phyloP scores from a whole-genome alignment of 2,113 vertebrate genomes.

The Procapra przewalskii region DNA sequence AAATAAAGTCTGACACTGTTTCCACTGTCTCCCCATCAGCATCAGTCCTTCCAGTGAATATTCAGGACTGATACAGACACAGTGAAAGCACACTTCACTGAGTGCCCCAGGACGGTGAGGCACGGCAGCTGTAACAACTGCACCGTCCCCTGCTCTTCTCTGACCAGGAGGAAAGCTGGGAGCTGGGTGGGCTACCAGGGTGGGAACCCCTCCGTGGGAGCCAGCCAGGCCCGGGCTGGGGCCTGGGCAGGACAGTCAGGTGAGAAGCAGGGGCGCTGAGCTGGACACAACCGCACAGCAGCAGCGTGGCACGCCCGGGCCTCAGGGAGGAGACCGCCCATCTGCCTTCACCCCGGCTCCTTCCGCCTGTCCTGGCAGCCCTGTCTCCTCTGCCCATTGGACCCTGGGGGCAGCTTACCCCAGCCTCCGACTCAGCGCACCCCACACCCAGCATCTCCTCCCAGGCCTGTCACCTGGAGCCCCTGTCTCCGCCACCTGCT shows the following conservation, averaged over 20 bases:
- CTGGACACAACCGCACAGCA: rapidly evolving
- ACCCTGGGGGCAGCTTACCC: neutral
- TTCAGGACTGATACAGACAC: neutral
- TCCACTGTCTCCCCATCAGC: neutral
- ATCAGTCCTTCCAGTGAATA: neutral
- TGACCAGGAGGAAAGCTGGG: neutral
- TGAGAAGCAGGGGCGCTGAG: rapidly evolving
- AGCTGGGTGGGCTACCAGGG: rapidly evolving
- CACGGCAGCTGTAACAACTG: rapidly evolving
- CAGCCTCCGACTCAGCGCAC: rapidly evolving
- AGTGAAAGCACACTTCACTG: rapidly evolving
- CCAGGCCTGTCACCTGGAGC: neutral
- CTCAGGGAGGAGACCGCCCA: rapidly evolving
- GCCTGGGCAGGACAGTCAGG: neutral
- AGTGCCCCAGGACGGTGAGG: rapidly evolving
- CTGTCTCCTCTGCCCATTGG: neutral
- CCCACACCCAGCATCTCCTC: no score
- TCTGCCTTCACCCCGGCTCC: no score
- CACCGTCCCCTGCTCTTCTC: neutral
- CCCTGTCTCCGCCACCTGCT: no score
- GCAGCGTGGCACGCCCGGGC: rapidly evolving
- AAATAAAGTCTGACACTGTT: no score
- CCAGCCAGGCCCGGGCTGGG: neutral
- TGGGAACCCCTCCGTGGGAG: no score
- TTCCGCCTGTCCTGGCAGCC: no score